Evolutionary conservation across 2,888 invertebrate species (phyloP).

Genomic region (Plebejus anna): DNA sequence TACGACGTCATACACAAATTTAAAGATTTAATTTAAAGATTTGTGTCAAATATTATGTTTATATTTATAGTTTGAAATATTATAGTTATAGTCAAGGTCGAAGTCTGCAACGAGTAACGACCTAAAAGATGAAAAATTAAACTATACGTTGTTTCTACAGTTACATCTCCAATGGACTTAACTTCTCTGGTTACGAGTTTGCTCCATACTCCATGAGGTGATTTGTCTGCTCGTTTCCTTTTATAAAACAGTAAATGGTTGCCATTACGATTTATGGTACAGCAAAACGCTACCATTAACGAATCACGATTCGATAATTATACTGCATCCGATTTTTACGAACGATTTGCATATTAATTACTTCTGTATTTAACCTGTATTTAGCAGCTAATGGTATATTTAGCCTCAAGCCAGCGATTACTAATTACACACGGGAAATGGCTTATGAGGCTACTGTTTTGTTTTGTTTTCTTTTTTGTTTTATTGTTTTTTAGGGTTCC

Average conservation of each 20-base stretch:
- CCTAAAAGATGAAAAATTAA: no score
- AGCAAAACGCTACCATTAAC: background rate
- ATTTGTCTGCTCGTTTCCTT: no score
- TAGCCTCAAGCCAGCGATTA: background rate
- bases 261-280: background rate
- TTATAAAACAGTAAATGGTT: no score
- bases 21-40: background rate
- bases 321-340: background rate
- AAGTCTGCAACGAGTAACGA: no score
- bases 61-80: background rate
- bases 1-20: background rate
- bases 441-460: conserved; percentile 5
- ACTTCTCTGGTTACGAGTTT: no score
- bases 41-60: background rate
- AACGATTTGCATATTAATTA: conserved; percentile 2
- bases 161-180: no score
- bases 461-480: background rate
- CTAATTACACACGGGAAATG: conserved; percentile 1
- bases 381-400: conserved; percentile 2
- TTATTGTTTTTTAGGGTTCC: no score
- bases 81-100: no score
- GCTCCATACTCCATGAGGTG: no score
- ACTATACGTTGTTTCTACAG: no score
- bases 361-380: background rate
- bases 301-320: background rate